Percentiles rank a stretch among this genome's conserved stretches.
These are phyloP conservation scores for Esperia sulphurella DNA, from an alignment of 2,888 invertebrate species.

Conservation along the genomic window DNA sequence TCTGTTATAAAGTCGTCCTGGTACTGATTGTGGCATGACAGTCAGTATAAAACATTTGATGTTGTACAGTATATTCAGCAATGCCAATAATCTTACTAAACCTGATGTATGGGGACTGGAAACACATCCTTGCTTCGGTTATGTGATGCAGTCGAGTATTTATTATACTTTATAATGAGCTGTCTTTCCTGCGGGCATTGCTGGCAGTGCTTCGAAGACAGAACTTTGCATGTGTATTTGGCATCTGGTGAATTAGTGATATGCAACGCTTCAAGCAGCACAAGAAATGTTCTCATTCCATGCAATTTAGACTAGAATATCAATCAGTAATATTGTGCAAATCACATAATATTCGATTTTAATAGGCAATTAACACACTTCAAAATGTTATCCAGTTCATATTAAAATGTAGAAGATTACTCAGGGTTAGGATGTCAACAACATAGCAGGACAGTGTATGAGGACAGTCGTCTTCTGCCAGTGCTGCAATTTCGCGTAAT, in stretches of 20 bases:
- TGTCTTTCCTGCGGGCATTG: constrained; percentile 40
- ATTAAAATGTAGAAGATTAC: background rate
- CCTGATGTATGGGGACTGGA: constrained; percentile 6
- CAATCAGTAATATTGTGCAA: too few species aligned
- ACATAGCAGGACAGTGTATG: constrained; percentile 6
- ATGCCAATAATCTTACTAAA: background rate
- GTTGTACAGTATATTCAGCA: background rate
- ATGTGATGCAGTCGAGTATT: constrained; percentile 42
- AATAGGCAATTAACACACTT: too few species aligned
- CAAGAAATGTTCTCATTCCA: constrained; percentile 7
- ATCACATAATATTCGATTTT: too few species aligned
- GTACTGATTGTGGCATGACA: too few species aligned
- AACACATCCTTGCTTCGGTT: constrained; percentile 18
- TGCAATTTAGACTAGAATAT: too few species aligned
- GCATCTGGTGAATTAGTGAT: constrained; percentile 19
- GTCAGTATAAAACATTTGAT: too few species aligned
- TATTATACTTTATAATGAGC: constrained; percentile 51
- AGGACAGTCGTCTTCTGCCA: constrained; percentile 42
- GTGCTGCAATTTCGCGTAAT: constrained; percentile 58
- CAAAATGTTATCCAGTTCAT: background rate
- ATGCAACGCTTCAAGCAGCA: constrained; percentile 11
- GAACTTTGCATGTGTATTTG: constrained; percentile 34
- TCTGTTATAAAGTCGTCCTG: too few species aligned
- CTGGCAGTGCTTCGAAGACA: constrained; percentile 30
- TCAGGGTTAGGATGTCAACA: background rate